Evolutionary conservation across 1,140 invertebrate species (phyloP).

Genomic region (Caenorhabditis briggsae): DNA sequence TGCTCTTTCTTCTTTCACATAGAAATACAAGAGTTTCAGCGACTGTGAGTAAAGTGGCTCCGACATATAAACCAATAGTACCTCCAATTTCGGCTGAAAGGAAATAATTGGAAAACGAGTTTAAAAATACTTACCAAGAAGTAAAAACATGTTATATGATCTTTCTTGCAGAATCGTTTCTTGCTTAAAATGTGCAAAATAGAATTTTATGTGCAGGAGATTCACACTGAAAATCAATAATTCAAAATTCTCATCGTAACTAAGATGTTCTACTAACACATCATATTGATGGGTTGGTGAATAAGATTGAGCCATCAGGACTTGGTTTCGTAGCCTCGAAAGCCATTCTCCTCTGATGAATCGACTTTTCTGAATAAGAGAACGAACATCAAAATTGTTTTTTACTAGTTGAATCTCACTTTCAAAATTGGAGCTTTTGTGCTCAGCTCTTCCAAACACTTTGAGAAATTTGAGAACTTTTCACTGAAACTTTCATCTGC

Average conservation of each 20-base stretch:
- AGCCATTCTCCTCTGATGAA: slow-evolving; percentile 62
- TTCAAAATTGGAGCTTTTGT: slow-evolving; percentile 11
- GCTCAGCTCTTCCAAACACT: slow-evolving; percentile 26
- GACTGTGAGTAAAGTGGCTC: slow-evolving; percentile 53
- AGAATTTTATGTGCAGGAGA: slow-evolving; percentile 59
- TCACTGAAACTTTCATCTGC: slow-evolving; percentile 40
- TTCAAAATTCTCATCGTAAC: background rate
- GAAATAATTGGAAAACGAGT: background rate
- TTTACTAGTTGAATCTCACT: background rate
- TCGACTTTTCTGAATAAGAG: slow-evolving; percentile 19
- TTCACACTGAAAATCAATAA: slow-evolving; percentile 57
- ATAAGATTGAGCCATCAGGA: slow-evolving; percentile 57
- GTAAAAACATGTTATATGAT: slow-evolving; percentile 60
- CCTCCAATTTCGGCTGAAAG: slow-evolving; percentile 64
- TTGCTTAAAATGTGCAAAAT: slow-evolving; percentile 64
- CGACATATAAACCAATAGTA: slow-evolving; percentile 63
- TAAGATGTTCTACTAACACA: slow-evolving; percentile 8
- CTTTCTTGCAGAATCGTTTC: slow-evolving; percentile 59
- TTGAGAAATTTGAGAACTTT: slow-evolving; percentile 20
- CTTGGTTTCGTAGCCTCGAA: slow-evolving; percentile 40
- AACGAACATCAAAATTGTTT: background rate
- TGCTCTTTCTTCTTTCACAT: slow-evolving; percentile 56
- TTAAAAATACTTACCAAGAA: slow-evolving; percentile 44
- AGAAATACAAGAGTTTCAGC: slow-evolving; percentile 61
- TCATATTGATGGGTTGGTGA: slow-evolving; percentile 60